These are phyloP conservation scores for Junonia oenone DNA, from an alignment of 2,888 invertebrate genomes.

Conservation along the genomic window DNA sequence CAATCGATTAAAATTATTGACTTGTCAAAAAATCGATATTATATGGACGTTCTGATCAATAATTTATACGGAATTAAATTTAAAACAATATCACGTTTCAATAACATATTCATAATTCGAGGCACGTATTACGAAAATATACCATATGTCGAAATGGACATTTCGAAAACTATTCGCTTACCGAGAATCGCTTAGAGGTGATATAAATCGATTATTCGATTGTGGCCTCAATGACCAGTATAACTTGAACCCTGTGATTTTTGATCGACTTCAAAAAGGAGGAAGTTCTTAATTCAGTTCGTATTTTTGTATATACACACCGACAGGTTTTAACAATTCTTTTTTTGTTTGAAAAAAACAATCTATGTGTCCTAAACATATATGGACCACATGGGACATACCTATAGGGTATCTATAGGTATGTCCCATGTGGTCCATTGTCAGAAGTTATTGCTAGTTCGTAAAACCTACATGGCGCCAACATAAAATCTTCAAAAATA, in stretches of 20 bases:
- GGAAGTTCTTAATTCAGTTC: too few species aligned
- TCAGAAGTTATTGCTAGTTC: too few species aligned
- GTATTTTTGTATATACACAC: too few species aligned
- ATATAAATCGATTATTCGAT: conserved; percentile 50
- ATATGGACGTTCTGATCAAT: not conserved
- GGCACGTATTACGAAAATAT: conserved; percentile 24
- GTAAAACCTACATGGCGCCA: too few species aligned
- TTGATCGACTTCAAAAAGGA: too few species aligned
- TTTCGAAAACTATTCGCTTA: conserved; percentile 47
- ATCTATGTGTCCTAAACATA: too few species aligned
- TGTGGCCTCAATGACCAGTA: conserved; percentile 40
- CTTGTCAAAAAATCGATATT: not conserved
- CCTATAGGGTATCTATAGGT: too few species aligned
- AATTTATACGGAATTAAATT: conserved; percentile 6
- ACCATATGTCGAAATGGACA: conserved; percentile 39
- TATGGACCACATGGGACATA: too few species aligned
- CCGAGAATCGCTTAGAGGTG: conserved; percentile 50
- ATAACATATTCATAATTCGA: conserved; percentile 8
- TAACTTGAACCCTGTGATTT: conserved; percentile 41
- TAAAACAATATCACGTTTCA: conserved; percentile 23
- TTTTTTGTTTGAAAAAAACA: too few species aligned
- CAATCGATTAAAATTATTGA: not conserved
- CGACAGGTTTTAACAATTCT: too few species aligned
- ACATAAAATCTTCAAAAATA: too few species aligned
- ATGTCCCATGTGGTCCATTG: too few species aligned